Percentiles rank a stretch among this genome's conserved stretches.
Evolutionary conservation across 1,140 invertebrate species (phyloP).

Genomic region (Tigriopus japonicus): DNA sequence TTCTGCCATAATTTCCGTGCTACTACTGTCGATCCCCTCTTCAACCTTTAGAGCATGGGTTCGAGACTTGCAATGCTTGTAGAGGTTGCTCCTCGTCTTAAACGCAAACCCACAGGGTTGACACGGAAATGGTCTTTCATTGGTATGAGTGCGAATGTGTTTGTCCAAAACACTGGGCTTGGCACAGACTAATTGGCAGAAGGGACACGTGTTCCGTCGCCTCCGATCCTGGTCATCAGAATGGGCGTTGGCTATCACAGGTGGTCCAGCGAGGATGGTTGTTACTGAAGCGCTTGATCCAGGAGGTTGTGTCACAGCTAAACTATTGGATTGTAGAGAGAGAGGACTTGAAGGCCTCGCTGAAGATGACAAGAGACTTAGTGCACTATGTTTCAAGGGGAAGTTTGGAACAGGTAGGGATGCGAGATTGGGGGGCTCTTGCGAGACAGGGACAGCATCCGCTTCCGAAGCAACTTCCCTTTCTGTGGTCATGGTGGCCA

Average conservation of each 20-base stretch:
- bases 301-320: neutral
- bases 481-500: conserved; percentile 13
- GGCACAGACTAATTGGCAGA: conserved; percentile 66
- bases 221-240: conserved; percentile 20
- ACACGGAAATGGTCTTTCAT: conserved; percentile 77
- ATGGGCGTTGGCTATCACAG: conserved; percentile 13
- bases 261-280: neutral
- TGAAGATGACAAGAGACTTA: neutral
- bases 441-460: neutral
- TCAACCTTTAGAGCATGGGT: conserved; percentile 48
- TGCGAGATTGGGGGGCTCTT: conserved; percentile 1
- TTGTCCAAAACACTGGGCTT: conserved; percentile 87
- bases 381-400: conserved; percentile 2
- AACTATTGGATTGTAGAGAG: no score
- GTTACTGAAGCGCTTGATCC: conserved; percentile 2
- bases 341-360: no score
- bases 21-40: conserved; percentile 6
- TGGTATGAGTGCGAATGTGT: conserved; percentile 78
- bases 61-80: conserved; percentile 68
- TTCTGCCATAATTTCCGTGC: conserved; percentile 6
- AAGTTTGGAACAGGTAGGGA: conserved; percentile 5
- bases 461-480: neutral
- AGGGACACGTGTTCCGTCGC: conserved; percentile 51
- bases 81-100: conserved; percentile 82
- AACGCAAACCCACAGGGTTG: conserved; percentile 70